Percentiles rank a stretch among this genome's conserved stretches.
Conservation (phyloP, 2,797 vertebrate genomes). For the Lycodopsis pacificus region DNA sequence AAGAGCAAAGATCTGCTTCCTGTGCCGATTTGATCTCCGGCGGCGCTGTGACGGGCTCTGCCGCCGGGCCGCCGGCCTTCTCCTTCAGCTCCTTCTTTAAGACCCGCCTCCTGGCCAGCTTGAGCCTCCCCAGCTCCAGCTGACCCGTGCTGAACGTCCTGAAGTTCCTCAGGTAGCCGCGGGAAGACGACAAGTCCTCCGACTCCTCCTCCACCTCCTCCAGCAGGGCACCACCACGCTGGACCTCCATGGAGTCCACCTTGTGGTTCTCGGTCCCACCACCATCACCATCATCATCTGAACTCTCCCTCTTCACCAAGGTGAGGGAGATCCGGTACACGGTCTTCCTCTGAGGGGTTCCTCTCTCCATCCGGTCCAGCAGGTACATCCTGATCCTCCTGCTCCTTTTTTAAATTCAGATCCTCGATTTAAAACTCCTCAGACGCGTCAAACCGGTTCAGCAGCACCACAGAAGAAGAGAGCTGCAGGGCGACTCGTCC, state of each 20-base stretch:
- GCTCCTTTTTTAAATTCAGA: too few species aligned
- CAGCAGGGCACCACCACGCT: constrained; percentile 66
- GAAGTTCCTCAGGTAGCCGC: constrained; percentile 85
- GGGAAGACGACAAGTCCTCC: constrained; percentile 70
- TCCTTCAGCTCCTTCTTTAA: constrained; percentile 60
- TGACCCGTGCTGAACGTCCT: constrained; percentile 93
- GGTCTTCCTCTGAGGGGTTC: constrained; percentile 87
- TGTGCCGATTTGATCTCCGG: too few species aligned
- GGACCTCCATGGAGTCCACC: constrained; percentile 59
- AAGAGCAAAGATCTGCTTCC: too few species aligned
- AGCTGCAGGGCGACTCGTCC: too few species aligned
- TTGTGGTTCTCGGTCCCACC: constrained; percentile 66
- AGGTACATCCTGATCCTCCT: constrained; percentile 82
- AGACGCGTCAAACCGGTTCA: neutral
- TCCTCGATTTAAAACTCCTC: too few species aligned
- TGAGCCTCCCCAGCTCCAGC: constrained; percentile 89
- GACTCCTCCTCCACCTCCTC: constrained; percentile 85
- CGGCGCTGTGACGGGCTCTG: constrained; percentile 20
- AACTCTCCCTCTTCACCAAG: constrained; percentile 91
- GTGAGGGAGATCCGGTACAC: constrained; percentile 97
- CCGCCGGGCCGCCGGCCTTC: constrained; percentile 23
- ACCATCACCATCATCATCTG: constrained; percentile 61
- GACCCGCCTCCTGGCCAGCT: constrained; percentile 65
- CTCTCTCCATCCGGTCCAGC: constrained; percentile 88
- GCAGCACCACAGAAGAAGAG: constrained; percentile 1